phyloP scores from a whole-genome alignment of 2,888 invertebrate species.

The Serrognathus titanus region DNA sequence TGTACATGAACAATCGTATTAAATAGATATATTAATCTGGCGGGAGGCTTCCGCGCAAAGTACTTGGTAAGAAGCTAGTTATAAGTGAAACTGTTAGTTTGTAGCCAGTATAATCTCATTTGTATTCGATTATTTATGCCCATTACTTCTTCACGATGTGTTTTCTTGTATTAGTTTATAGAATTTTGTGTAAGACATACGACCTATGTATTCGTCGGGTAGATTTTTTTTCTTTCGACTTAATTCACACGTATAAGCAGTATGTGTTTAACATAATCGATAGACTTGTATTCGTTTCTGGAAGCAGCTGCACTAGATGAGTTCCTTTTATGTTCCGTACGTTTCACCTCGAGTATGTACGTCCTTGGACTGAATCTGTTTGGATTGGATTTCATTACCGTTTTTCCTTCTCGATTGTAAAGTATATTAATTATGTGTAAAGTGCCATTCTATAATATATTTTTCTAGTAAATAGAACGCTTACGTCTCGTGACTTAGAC shows the following conservation, averaged over 20 bases:
- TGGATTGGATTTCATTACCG: no score
- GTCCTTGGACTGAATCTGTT: no score
- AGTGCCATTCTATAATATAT: slow-evolving; percentile 52
- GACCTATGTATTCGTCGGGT: background rate
- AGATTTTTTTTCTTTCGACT: no score
- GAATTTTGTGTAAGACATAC: background rate
- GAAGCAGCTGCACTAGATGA: no score
- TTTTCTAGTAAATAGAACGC: slow-evolving; percentile 52
- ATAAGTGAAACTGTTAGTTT: background rate
- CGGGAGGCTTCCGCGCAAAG: background rate
- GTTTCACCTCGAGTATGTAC: no score
- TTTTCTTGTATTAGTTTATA: slow-evolving; percentile 5
- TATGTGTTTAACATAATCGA: no score
- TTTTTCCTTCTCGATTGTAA: slow-evolving; percentile 27
- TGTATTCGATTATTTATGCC: slow-evolving; percentile 13
- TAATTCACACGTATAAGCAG: no score
- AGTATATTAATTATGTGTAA: slow-evolving; percentile 44
- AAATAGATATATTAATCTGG: background rate
- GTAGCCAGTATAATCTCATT: slow-evolving; percentile 11
- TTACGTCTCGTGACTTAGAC: slow-evolving; percentile 51
- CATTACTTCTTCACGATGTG: background rate
- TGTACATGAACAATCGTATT: slow-evolving; percentile 22
- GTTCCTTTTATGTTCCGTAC: no score
- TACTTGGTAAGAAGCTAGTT: background rate
- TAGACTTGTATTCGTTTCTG: no score